phyloP scores from a whole-genome alignment of 2,888 invertebrate genomes.

The Trilocha varians region DNA sequence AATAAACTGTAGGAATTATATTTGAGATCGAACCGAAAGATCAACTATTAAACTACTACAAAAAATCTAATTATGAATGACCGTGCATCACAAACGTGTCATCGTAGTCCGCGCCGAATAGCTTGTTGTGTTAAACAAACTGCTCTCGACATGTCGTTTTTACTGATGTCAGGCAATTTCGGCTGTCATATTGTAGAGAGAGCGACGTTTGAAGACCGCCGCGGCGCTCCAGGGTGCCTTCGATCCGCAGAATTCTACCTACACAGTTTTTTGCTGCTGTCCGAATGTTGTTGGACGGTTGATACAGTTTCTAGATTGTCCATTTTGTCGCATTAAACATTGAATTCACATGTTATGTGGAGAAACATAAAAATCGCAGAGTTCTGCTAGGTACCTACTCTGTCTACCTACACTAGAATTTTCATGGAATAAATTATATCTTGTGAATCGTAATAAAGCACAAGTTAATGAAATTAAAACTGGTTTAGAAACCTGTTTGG shows the following conservation, averaged over 20 bases:
- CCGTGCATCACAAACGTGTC: constrained; percentile 51
- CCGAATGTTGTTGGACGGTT: constrained; percentile 5
- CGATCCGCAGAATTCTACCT: constrained; percentile 57
- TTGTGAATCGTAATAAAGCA: too few species aligned
- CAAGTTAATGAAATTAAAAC: too few species aligned
- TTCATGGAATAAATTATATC: too few species aligned
- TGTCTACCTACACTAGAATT: too few species aligned
- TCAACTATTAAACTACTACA: constrained; percentile 15
- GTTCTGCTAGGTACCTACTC: not conserved
- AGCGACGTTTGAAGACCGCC: constrained; percentile 47
- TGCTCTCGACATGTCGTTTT: constrained; percentile 44
- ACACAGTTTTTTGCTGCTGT: constrained; percentile 18
- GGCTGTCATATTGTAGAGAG: constrained; percentile 57
- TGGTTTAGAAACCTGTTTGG: too few species aligned
- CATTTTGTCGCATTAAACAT: constrained; percentile 1
- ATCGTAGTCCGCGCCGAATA: constrained; percentile 39
- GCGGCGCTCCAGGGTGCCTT: constrained; percentile 54
- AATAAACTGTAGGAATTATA: too few species aligned
- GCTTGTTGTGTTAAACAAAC: constrained; percentile 67
- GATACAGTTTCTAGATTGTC: constrained; percentile 4
- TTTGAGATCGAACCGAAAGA: not conserved
- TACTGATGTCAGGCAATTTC: constrained; percentile 56
- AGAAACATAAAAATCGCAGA: not conserved
- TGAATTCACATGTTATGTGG: not conserved
- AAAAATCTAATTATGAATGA: constrained; percentile 21